Evolutionary conservation across 30 jellyfish, hydroid and myxozoan species (phyloP), one percentile per base, ranked within the genome.

Genomic region (Hydractinia symbiolongicarpus): DNA sequence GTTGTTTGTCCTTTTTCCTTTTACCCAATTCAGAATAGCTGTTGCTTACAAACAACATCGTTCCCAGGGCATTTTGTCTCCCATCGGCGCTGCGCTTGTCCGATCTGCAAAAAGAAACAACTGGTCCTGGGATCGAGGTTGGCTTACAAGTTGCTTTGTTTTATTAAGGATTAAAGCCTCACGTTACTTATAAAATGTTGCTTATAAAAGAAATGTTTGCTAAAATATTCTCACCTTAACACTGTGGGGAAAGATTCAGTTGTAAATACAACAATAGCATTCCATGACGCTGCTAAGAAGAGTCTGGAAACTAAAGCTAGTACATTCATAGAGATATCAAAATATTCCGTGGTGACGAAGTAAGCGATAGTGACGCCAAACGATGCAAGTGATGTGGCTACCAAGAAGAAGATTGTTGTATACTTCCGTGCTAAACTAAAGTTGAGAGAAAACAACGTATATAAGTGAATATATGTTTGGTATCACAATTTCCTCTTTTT

Each of bases 181-280:
- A 30, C 44, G 44, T 30, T 30, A 2, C 44, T 30, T 30, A 30
- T 30, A 30, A 0, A 30, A 30, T 30, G 2, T 30, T 30, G 44
- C 44, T 30, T 30, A 30, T 30, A 30, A 30, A 30, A 30, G 2
- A 30, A 1, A 30, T 30, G 44, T 30, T 30, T 30, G 44, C 44
- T 30, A 30, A 30, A 30, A 30, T 30, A 30, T 30, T 30, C 21
- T 61, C 80, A 85, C 95, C 95, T 85, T 4, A 85, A 70, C 6
- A 85, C 95, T 7, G 95, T 85, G 44, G 95, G 95, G 67, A 62
- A 85, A 10, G 73, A 64, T 70, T 85, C 95, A 5, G 94, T 79
- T 51, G 91, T 79, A 54, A 79, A 85, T 19, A 85, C 6, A 30
- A 85, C 62, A 14, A 61, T n/a, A 10, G 93, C 69, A 7, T 88